Evolutionary conservation across 2,113 vertebrate genomes (phyloP).

Genomic region (Boleophthalmus pectinirostris): DNA sequence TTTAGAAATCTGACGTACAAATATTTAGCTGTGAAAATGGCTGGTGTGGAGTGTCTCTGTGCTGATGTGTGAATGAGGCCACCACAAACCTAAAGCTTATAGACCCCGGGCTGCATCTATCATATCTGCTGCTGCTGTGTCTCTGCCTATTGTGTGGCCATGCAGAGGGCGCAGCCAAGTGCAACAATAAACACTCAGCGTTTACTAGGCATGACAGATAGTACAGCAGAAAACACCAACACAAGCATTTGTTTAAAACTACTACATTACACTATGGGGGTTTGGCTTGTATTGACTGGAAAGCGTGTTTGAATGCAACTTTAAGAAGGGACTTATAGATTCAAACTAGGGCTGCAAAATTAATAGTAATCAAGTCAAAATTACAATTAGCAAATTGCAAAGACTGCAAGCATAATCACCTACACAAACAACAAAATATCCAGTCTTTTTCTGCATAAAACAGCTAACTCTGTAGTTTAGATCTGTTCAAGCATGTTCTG

Average conservation of each 20-base stretch:
- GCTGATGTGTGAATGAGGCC: conserved; percentile 72
- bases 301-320: background rate
- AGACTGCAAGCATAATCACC: too few species aligned
- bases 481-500: too few species aligned
- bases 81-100: conserved; percentile 61
- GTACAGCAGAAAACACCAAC: background rate
- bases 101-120: conserved; percentile 74
- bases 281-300: background rate
- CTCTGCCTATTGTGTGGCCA: conserved; percentile 44
- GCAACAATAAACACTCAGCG: conserved; percentile 21
- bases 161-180: conserved; percentile 12
- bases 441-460: too few species aligned
- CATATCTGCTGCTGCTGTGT: conserved; percentile 56
- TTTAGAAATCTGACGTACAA: conserved; percentile 82
- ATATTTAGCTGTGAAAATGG: conserved; percentile 80
- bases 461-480: too few species aligned
- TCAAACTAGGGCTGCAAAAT: background rate
- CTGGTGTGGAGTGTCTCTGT: conserved; percentile 78
- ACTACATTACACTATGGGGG: background rate
- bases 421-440: too few species aligned
- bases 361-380: too few species aligned
- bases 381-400: too few species aligned
- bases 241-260: conserved; percentile 1
- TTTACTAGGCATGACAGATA: conserved; percentile 12
- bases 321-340: background rate